phyloP scores from a whole-genome alignment of 2,113 vertebrate genomes.

The Oceanodroma tethys region DNA sequence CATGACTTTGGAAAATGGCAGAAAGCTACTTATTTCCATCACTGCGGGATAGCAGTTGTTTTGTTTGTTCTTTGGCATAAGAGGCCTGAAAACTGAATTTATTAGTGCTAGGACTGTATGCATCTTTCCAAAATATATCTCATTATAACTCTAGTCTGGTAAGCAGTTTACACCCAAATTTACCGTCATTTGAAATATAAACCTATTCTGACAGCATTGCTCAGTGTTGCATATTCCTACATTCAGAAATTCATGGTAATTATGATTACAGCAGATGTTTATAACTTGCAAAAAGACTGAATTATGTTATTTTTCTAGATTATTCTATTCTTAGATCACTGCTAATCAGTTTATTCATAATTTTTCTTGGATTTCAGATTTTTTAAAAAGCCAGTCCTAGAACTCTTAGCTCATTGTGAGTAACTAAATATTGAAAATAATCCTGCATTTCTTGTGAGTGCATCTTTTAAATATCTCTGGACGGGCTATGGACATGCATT shows the following conservation, averaged over 20 bases:
- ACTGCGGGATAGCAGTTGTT: background rate
- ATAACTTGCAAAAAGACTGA: background rate
- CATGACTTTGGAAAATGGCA: background rate
- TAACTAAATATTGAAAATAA: background rate
- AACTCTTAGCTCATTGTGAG: background rate
- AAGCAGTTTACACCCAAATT: background rate
- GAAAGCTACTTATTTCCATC: conserved; percentile 9
- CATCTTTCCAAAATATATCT: background rate
- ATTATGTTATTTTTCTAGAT: background rate
- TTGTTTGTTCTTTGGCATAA: background rate
- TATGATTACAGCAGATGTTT: background rate
- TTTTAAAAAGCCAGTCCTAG: background rate
- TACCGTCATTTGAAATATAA: background rate
- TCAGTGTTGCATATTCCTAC: background rate
- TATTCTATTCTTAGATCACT: background rate
- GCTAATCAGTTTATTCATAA: background rate
- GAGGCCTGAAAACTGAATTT: background rate
- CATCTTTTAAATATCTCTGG: background rate
- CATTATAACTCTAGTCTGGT: background rate
- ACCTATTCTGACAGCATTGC: background rate
- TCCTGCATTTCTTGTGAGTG: background rate
- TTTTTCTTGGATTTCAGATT: background rate
- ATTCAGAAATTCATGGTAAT: background rate
- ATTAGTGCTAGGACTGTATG: background rate
- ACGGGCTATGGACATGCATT: background rate